Conservation (phyloP, 2,888 invertebrate genomes). For the Lissonota sp. region DNA sequence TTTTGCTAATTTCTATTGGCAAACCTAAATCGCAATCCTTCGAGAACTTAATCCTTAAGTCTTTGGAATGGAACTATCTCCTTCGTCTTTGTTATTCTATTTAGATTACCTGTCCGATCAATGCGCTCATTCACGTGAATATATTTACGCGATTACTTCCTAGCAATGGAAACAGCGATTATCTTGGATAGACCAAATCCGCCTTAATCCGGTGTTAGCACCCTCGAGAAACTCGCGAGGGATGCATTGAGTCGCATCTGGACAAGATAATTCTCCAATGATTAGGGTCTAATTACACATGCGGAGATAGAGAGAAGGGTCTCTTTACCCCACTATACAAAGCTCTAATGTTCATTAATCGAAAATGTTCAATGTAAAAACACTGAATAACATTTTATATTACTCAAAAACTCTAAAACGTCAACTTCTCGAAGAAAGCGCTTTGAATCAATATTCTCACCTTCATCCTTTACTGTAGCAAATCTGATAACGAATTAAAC, state of each 20-base stretch:
- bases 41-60: no score
- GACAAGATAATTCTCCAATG: slow-evolving; percentile 49
- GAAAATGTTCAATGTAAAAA: slow-evolving; percentile 24
- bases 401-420: no score
- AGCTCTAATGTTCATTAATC: slow-evolving; percentile 40
- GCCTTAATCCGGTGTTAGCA: slow-evolving; percentile 44
- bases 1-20: no score
- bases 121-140: not conserved
- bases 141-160: no score
- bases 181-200: slow-evolving; percentile 46
- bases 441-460: no score
- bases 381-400: no score
- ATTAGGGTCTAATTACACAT: slow-evolving; percentile 18
- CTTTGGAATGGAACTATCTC: no score
- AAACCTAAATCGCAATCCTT: no score
- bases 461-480: no score
- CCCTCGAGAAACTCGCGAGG: slow-evolving; percentile 20
- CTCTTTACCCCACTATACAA: not conserved
- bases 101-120: not conserved
- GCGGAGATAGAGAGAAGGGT: not conserved
- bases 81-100: no score
- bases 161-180: slow-evolving; percentile 19
- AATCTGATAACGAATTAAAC: no score
- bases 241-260: slow-evolving; percentile 51
- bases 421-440: no score